Base-by-base conservation (phyloP, 2,888 invertebrate genomes). In the Brachyptera risi region DNA sequence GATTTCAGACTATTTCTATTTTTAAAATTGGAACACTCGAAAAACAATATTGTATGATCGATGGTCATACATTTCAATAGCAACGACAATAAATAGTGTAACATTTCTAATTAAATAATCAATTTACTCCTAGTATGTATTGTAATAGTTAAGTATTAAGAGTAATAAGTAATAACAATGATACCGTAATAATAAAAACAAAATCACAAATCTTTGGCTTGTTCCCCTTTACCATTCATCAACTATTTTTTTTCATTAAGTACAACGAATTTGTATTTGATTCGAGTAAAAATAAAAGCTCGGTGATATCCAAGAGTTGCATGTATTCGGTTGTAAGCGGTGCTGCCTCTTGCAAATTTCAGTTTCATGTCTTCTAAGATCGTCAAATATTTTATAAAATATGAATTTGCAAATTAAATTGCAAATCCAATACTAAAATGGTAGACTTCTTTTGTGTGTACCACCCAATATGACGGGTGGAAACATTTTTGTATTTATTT, bases 141-240 rank as follows among this genome's bases (percentile, higher is more conserved):
- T 31, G 31, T 31, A 31, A 31, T 5, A 31, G 11, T 31, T 31
- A 31, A 44, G 17, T 44, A 44, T 19, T 15, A 19, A 35, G 37
- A 49, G 51, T 47, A 56, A 15, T 17, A 15, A 27, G 17, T 54
- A 54, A n/a, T 49, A 63, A 35, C 47, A 65, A 63, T 60, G n/a
- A n/a, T n/a, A n/a, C n/a, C n/a, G n/a, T 26, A 31, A 54, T 54
- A 80, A 76, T 75, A 80, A 80, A 80, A 78, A 79, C 77, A 79
- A 80, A 81, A 83, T 81, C 86, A 86, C 84, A 83, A 86, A 85
- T 87, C 86, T 87, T 87, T 87, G 87, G 84, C 84, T 86, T 87
- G 87, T 84, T 87, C 87, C 86, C n/a, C 87, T 84, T 83, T 83
- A 86, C 85, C 86, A 85, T 85, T 85, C 83, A 68, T 70, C 65